phyloP scores from a whole-genome alignment of 2,797 vertebrate genomes.

The Todus mexicanus region DNA sequence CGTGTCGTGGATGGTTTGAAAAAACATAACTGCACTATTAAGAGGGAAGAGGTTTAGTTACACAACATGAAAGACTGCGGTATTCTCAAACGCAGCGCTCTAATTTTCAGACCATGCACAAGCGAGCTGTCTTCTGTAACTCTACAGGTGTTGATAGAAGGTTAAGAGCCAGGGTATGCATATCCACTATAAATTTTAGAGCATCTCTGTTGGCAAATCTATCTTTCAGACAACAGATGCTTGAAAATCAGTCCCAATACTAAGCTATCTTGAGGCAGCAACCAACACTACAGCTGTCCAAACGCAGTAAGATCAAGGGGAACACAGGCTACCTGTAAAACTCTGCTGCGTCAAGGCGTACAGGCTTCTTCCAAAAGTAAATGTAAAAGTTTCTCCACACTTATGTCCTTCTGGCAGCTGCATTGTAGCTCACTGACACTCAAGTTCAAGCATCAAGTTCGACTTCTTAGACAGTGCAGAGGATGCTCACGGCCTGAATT shows the following conservation, averaged over 20 bases:
- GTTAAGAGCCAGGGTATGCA: not conserved
- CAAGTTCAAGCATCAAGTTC: not conserved
- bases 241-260: not conserved
- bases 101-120: not conserved
- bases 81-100: not conserved
- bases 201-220: slow-evolving; percentile 12
- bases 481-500: not conserved
- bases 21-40: not conserved
- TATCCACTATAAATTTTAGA: not conserved
- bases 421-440: not conserved
- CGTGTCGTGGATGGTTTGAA: not conserved
- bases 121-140: not conserved
- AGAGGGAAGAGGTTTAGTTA: not conserved
- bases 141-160: not conserved
- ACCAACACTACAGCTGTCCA: not conserved
- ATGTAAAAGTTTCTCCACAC: not conserved
- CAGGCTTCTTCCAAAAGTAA: not conserved
- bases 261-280: not conserved
- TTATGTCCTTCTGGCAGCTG: not conserved
- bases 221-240: not conserved
- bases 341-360: not conserved
- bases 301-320: not conserved
- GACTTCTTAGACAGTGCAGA: not conserved
- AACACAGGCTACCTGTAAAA: not conserved
- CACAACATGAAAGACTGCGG: not conserved